phyloP scores from a whole-genome alignment of 1,140 invertebrate genomes.

The Olivierus martensii region DNA sequence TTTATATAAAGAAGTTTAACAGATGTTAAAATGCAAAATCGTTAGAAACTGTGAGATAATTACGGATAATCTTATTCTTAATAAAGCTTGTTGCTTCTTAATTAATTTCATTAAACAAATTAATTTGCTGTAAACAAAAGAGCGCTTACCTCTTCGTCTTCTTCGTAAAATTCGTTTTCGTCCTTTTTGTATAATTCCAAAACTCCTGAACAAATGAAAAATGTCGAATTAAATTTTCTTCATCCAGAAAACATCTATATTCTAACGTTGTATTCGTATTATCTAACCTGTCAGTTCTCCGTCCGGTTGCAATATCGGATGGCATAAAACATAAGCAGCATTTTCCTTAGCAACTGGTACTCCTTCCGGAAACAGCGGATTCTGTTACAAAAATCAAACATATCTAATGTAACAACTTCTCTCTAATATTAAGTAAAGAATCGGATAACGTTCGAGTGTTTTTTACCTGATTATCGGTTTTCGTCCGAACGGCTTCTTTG shows the following conservation, averaged over 20 bases:
- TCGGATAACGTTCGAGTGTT: too few relatives aligned
- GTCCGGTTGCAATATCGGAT: slow-evolving; percentile 42
- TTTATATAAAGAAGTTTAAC: too few relatives aligned
- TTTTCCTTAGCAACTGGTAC: slow-evolving; percentile 26
- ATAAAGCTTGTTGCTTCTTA: too few relatives aligned
- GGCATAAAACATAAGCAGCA: slow-evolving; percentile 35
- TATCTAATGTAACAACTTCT: background rate
- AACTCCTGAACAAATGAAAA: slow-evolving; percentile 32
- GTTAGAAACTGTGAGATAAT: too few relatives aligned
- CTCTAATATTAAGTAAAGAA: too few relatives aligned
- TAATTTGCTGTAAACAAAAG: too few relatives aligned
- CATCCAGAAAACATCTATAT: too few relatives aligned
- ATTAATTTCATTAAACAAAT: too few relatives aligned
- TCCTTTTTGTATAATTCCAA: slow-evolving; percentile 31
- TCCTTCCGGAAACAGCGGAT: slow-evolving; percentile 35
- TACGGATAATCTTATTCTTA: too few relatives aligned
- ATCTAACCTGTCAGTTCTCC: slow-evolving; percentile 33
- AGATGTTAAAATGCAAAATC: too few relatives aligned
- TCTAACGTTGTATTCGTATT: too few relatives aligned
- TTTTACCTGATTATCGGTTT: slow-evolving; percentile 22
- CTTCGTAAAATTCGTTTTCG: slow-evolving; percentile 39
- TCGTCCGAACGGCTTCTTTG: slow-evolving; percentile 32
- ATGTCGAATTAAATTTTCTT: too few relatives aligned
- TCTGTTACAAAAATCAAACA: slow-evolving; percentile 15
- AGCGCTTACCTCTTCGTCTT: slow-evolving; percentile 44